Base-by-base conservation (phyloP, 2,113 vertebrate species). In the Haemorhous mexicanus region DNA sequence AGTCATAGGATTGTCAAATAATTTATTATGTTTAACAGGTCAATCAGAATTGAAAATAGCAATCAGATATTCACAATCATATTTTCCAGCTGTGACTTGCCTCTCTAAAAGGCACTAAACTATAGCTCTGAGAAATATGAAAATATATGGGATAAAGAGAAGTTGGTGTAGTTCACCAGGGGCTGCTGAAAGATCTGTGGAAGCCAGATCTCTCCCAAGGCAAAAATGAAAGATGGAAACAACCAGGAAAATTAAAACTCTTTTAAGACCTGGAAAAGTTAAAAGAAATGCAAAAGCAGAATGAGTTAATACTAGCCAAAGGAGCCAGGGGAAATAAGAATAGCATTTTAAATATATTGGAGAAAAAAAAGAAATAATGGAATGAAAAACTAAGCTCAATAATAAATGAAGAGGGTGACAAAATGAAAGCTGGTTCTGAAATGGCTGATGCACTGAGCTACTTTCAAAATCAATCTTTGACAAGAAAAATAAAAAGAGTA, bases 401-500 rank as follows among this genome's bases (percentile, higher is more conserved):
- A 93, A 96, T 94, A 95, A 96, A 88, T 93, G 68, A 94, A 93
- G 64, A 70, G 35, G 50, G 76, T 95, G 76, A 92, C 93, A 95
- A 95, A 96, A 96, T 92, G 90, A 96, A 95, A 90, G 79, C 61
- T 84, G 22, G 7, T 92, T 94, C 88, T 93, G 83, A 96, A 97
- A 94, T 95, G 93, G 93, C 84, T 94, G 92, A 85, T 91, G 78
- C 37, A 64, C 61, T 75, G 79, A 86, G 44, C 59, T 94, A 81
- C 83, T 94, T 94, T 94, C 73, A 90, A 81, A 95, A 94, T 93
- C 88, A 92, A 27, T 70, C 83, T 94, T 91, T 96, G 82, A 80
- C 79, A 90, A 89, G 76, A 93, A 94, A 94, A 96, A 88, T 80
- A 86, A 91, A 91, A 92, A 64, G 56, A 95, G 16, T 56, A 90